Evolutionary conservation across 2,797 vertebrate genomes (phyloP).

Genomic region (Gambelia wislizenii): DNA sequence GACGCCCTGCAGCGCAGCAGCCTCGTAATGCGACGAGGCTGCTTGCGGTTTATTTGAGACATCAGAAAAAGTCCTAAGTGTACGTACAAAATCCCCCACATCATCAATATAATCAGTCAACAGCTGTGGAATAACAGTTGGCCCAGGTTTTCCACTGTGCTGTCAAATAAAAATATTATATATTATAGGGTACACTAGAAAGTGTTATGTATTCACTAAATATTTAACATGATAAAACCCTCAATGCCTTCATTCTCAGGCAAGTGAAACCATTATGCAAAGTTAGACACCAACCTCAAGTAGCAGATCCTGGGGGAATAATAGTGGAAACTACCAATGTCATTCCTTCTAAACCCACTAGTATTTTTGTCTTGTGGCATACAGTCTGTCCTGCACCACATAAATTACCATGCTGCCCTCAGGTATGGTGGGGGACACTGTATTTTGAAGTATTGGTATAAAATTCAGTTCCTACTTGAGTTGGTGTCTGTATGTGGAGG

Average conservation of each 20-base stretch:
- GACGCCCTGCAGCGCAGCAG: too few species aligned
- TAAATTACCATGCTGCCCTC: neutral
- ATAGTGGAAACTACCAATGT: neutral
- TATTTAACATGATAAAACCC: neutral
- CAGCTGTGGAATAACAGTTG: neutral
- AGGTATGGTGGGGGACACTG: neutral
- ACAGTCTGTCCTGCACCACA: neutral
- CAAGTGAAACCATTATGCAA: neutral
- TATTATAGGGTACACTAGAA: neutral
- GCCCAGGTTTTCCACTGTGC: neutral
- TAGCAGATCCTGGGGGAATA: neutral
- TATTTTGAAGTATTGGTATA: neutral
- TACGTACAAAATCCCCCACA: neutral
- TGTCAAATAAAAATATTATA: neutral
- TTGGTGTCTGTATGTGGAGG: neutral
- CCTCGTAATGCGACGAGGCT: too few species aligned
- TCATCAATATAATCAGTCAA: neutral
- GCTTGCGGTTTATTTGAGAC: too few species aligned
- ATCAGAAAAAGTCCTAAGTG: too few species aligned
- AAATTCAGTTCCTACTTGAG: neutral
- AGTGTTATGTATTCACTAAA: neutral
- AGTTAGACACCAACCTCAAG: too few species aligned
- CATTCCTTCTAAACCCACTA: too few species aligned
- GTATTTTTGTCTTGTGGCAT: neutral
- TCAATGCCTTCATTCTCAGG: neutral